Conservation (phyloP, 1,140 invertebrate genomes). For the Drosophila saltans region DNA sequence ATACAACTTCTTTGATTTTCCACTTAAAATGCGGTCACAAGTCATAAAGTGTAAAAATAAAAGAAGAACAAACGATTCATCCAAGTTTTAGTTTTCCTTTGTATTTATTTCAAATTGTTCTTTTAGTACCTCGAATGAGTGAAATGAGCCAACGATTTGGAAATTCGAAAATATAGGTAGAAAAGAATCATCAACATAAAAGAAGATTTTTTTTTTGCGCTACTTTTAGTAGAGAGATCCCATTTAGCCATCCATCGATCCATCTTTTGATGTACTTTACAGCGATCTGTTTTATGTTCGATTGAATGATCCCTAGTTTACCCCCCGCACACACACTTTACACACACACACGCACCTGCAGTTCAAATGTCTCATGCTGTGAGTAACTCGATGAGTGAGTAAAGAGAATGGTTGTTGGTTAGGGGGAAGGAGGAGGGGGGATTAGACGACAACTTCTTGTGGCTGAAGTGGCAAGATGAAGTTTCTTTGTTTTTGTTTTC, state of each 20-base stretch:
- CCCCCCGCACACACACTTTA: background rate
- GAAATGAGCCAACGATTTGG: constrained; percentile 2
- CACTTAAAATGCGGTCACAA: background rate
- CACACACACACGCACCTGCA: background rate
- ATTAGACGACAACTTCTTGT: constrained; percentile 1
- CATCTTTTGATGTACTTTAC: background rate
- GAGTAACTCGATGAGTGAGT: background rate
- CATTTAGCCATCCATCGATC: background rate
- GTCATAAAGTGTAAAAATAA: too few relatives aligned
- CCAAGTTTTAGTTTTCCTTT: background rate
- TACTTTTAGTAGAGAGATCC: background rate
- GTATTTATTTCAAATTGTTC: background rate
- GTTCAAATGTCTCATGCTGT: constrained; percentile 3
- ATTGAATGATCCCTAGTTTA: background rate
- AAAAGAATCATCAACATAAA: background rate
- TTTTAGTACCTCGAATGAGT: background rate
- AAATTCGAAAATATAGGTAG: background rate
- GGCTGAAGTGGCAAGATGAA: constrained; percentile 7
- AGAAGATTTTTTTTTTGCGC: background rate
- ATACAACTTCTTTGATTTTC: background rate
- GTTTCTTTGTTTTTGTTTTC: constrained; percentile 11
- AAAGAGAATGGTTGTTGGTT: too few relatives aligned
- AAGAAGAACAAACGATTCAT: background rate
- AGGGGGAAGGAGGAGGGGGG: background rate
- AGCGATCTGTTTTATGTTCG: constrained; percentile 6